Base-by-base conservation (phyloP, 2,797 vertebrate species). In the Fistularia commersonii region DNA sequence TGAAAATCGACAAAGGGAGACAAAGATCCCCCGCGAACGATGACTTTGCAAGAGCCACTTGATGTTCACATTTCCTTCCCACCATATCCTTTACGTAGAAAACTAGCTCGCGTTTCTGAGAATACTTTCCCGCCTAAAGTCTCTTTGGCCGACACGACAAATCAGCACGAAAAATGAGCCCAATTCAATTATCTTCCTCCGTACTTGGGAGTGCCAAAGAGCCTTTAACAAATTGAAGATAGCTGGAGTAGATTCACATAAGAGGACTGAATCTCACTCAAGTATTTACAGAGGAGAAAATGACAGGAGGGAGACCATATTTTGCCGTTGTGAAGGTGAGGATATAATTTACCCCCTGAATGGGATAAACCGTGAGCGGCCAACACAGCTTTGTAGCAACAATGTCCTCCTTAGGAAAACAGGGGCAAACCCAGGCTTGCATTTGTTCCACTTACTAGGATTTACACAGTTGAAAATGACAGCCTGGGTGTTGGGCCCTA, bases 141-240 rank as follows among this genome's bases (percentile, higher is more conserved):
- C 68, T 57, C 71, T 79, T 79, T 68, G 64, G 64, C 57, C 73
- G 54, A 74, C 76, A 68, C 52, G 62, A 80, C 71, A 79, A 83
- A 83, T 84, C 69, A 66, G 53, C 56, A 73, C 59, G 65, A 72
- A 73, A 66, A 71, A 83, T 78, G 72, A 83, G 80, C 57, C 56
- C 69, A 57, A 77, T 80, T 83, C 76, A 85, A 85, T 89, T 79
- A 84, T 72, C 69, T 74, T 46, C 54, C 50, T 45, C 48, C 13
- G 15, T 61, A 64, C 43, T 60, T 64, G 0, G 46, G 51, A 57
- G 53, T 64, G 66, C 74, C 61, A 74, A 72, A 75, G 74, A 80
- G 58, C 67, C 64, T 74, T 78, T 80, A 69, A 80, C 61, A 82
- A 83, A 84, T 73, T 75, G 68, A 80, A 83, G 57, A 75, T 61